These are phyloP conservation scores for Ataeniobius toweri DNA, from an alignment of 2,797 vertebrate species.

Conservation along the genomic window DNA sequence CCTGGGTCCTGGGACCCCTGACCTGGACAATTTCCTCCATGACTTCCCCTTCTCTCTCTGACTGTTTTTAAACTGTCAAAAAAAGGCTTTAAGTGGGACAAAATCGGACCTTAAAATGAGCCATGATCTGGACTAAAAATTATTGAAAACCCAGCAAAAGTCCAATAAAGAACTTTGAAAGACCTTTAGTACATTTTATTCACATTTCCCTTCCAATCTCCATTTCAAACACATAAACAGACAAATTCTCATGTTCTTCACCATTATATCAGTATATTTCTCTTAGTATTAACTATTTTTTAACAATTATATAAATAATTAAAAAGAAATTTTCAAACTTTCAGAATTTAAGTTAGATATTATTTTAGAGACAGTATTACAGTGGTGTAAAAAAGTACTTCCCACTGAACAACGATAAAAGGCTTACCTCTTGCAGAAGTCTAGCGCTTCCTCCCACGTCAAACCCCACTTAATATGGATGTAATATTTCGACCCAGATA, in stretches of 20 bases:
- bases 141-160: background rate
- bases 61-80: background rate
- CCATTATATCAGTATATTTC: background rate
- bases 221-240: background rate
- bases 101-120: background rate
- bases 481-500: background rate
- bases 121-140: background rate
- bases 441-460: slow-evolving; percentile 12
- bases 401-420: background rate
- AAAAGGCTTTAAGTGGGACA: background rate
- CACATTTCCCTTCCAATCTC: too few relatives aligned
- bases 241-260: background rate
- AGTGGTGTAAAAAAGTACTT: too few relatives aligned
- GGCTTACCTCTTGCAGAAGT: slow-evolving; percentile 25
- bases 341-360: background rate
- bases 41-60: background rate
- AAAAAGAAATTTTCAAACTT: too few relatives aligned
- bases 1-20: background rate
- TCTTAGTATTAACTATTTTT: background rate
- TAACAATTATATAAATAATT: background rate
- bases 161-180: background rate
- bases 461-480: rapidly evolving
- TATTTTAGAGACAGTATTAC: too few relatives aligned
- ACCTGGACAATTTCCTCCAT: background rate
- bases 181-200: background rate